Evolutionary conservation across 2,113 vertebrate species (phyloP).

Genomic region (Rhegmatorhina hoffmannsi): DNA sequence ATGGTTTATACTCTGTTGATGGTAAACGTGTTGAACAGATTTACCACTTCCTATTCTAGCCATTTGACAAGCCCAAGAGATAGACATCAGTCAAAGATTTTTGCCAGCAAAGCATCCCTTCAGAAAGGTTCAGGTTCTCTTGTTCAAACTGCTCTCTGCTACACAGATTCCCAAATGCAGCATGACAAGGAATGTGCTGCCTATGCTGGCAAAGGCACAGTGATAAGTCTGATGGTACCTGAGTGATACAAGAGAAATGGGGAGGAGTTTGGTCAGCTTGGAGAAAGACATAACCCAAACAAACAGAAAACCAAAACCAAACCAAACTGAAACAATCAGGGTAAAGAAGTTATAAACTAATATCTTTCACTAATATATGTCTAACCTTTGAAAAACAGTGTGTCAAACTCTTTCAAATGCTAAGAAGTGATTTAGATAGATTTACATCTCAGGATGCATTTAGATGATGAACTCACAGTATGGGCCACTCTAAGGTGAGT

Average conservation of each 20-base stretch:
- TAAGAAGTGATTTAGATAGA: neutral
- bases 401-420: neutral
- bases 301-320: neutral
- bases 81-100: neutral
- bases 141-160: neutral
- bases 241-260: neutral
- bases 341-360: neutral
- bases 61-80: neutral
- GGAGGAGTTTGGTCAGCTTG: neutral
- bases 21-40: neutral
- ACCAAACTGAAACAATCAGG: neutral
- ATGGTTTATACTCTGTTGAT: neutral
- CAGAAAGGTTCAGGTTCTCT: neutral
- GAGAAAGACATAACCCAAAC: neutral
- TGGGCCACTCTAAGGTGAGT: neutral
- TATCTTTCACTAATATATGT: neutral
- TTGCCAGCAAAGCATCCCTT: neutral
- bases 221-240: accelerated
- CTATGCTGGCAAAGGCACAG: neutral
- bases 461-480: neutral
- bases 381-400: neutral
- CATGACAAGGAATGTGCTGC: neutral
- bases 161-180: neutral
- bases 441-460: neutral
- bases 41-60: neutral